A percentile compares a stretch with the other conserved stretches of the same genome.
These are phyloP conservation scores for Leptinotarsa juncta DNA, from an alignment of 2,888 invertebrate species.

Conservation along the genomic window DNA sequence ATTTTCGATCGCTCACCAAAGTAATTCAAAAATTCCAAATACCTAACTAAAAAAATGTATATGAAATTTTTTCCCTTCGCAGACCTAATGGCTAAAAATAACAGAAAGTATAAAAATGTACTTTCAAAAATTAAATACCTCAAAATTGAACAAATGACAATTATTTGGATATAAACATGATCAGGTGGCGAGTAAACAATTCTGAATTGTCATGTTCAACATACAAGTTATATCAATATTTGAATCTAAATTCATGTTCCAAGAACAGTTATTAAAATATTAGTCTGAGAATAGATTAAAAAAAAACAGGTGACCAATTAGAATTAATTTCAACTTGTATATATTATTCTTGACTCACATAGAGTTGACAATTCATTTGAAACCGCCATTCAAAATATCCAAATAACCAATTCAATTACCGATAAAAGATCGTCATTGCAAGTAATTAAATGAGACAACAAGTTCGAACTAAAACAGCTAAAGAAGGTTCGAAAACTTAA, in stretches of 20 bases:
- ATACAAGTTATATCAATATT: too few species aligned
- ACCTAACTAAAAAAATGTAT: conserved; percentile 6
- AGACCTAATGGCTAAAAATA: neutral
- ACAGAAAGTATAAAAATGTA: neutral
- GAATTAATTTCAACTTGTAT: too few species aligned
- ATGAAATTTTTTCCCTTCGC: neutral
- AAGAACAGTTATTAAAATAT: too few species aligned
- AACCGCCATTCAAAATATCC: neutral
- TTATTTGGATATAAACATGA: neutral
- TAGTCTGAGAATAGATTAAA: too few species aligned
- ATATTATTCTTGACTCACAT: too few species aligned
- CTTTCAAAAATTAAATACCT: conserved; percentile 26
- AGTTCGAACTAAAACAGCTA: conserved; percentile 41
- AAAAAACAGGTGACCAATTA: too few species aligned
- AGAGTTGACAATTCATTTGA: too few species aligned
- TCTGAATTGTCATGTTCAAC: too few species aligned
- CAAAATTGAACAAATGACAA: conserved; percentile 24
- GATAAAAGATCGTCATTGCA: conserved; percentile 42
- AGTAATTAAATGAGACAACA: conserved; percentile 34
- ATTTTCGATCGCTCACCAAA: conserved; percentile 15
- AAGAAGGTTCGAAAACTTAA: conserved; percentile 51
- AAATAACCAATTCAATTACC: conserved; percentile 14
- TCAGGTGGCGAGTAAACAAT: too few species aligned
- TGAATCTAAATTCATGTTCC: too few species aligned
- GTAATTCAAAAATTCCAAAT: conserved; percentile 15